A percentile compares a stretch with the other conserved stretches of the same genome.
Conservation (phyloP, 1,140 invertebrate genomes). For the Amyelois transitella region DNA sequence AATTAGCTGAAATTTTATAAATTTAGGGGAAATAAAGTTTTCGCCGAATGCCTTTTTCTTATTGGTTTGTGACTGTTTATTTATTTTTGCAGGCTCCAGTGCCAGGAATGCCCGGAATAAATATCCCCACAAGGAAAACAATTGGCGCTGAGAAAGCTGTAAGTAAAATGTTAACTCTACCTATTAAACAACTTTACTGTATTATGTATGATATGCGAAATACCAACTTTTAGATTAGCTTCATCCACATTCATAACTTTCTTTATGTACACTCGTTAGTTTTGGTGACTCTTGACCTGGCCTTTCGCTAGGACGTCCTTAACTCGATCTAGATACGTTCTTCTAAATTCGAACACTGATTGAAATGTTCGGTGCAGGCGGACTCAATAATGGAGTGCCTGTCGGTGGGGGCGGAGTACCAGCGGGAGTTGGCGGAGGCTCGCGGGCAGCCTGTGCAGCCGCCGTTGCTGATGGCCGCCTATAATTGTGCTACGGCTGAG, state of each 20-base stretch:
- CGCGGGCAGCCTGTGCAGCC: slow-evolving; percentile 65
- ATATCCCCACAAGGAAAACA: slow-evolving; percentile 91
- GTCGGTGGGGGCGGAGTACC: slow-evolving; percentile 83
- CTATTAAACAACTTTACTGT: slow-evolving; percentile 7
- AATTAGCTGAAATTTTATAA: too few species aligned
- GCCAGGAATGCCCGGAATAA: slow-evolving; percentile 82
- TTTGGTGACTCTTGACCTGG: too few species aligned
- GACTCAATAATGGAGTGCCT: slow-evolving; percentile 93
- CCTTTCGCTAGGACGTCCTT: too few species aligned
- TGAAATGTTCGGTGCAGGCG: slow-evolving; percentile 74
- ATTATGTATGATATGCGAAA: slow-evolving; percentile 10
- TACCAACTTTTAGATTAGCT: too few species aligned
- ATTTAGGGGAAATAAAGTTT: too few species aligned
- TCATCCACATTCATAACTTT: too few species aligned
- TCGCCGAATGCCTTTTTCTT: too few species aligned
- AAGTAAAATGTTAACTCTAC: slow-evolving; percentile 59
- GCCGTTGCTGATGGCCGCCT: slow-evolving; percentile 86
- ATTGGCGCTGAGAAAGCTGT: slow-evolving; percentile 92
- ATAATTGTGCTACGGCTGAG: slow-evolving; percentile 80
- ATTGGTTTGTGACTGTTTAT: not conserved
- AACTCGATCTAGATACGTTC: too few species aligned
- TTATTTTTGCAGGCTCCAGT: slow-evolving; percentile 72
- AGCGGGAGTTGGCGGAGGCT: slow-evolving; percentile 70
- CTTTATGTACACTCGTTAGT: too few species aligned
- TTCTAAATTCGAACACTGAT: too few species aligned